Evolutionary conservation across 1,140 invertebrate genomes (phyloP).

Genomic region (Callitettix versicolor): DNA sequence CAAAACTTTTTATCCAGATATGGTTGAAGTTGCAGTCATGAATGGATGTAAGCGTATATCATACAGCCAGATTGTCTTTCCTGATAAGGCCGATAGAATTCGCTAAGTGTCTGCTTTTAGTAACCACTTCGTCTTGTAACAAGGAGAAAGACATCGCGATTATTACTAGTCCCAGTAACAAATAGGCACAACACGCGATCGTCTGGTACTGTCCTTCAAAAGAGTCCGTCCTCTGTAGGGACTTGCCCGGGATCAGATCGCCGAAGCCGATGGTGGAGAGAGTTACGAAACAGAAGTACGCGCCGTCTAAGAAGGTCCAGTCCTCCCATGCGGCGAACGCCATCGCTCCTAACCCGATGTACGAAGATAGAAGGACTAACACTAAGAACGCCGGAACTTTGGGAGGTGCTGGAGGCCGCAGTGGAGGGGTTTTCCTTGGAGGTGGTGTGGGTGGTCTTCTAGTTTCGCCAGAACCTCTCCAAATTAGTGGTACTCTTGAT

Average conservation of each 20-base stretch:
- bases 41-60: too few relatives aligned
- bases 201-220: slow-evolving; percentile 41
- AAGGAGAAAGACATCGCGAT: slow-evolving; percentile 89
- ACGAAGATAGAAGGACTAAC: slow-evolving; percentile 52
- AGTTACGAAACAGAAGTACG: slow-evolving; percentile 82
- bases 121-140: slow-evolving; percentile 78
- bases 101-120: slow-evolving; percentile 57
- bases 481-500: slow-evolving; percentile 57
- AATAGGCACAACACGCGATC: slow-evolving; percentile 73
- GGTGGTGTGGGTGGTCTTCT: slow-evolving; percentile 13
- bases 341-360: slow-evolving; percentile 58
- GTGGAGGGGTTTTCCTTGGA: slow-evolving; percentile 29
- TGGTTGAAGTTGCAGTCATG: not conserved
- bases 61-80: slow-evolving; percentile 2
- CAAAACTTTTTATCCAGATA: too few relatives aligned
- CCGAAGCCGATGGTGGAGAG: slow-evolving; percentile 79
- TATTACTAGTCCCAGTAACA: slow-evolving; percentile 76
- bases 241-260: slow-evolving; percentile 57
- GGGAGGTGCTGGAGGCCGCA: slow-evolving; percentile 29
- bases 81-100: slow-evolving; percentile 41
- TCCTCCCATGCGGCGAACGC: slow-evolving; percentile 60
- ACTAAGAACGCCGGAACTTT: slow-evolving; percentile 62
- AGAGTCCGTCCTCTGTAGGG: slow-evolving; percentile 42
- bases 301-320: slow-evolving; percentile 71
- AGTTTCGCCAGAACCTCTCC: slow-evolving; percentile 27